These are phyloP conservation scores for Pseudolaguvia tuberculata DNA, from an alignment of 2,113 vertebrate genomes.

Conservation along the genomic window DNA sequence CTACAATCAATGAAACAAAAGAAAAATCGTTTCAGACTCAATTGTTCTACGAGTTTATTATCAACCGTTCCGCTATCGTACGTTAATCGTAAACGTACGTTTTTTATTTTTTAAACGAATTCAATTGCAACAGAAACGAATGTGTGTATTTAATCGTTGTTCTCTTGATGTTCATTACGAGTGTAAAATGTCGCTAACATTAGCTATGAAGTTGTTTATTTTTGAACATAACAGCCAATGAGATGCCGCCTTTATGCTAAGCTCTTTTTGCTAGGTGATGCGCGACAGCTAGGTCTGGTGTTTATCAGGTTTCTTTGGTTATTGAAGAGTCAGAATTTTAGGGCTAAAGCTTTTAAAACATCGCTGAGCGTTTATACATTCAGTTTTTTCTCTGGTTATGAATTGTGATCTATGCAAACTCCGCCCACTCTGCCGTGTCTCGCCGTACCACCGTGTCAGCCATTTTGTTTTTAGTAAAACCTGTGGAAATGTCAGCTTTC, in stretches of 20 bases:
- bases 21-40: too few species aligned
- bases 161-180: background rate
- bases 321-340: background rate
- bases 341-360: slow-evolving; percentile 7
- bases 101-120: too few species aligned
- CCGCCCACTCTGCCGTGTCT: slow-evolving; percentile 35
- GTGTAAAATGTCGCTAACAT: background rate
- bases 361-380: background rate
- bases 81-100: too few species aligned
- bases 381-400: slow-evolving; percentile 22
- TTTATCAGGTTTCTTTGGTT: background rate
- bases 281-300: background rate
- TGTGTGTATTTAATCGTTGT: background rate
- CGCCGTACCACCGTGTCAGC: slow-evolving; percentile 35
- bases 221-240: background rate
- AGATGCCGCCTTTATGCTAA: background rate
- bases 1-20: background rate
- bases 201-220: background rate
- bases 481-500: slow-evolving; percentile 40
- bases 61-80: background rate
- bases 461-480: slow-evolving; percentile 37
- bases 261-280: background rate
- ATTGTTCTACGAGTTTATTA: background rate
- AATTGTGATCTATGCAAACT: slow-evolving; percentile 54
- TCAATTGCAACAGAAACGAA: too few species aligned